Conservation (phyloP, 1,140 invertebrate genomes). For the Antheraea pernyi region DNA sequence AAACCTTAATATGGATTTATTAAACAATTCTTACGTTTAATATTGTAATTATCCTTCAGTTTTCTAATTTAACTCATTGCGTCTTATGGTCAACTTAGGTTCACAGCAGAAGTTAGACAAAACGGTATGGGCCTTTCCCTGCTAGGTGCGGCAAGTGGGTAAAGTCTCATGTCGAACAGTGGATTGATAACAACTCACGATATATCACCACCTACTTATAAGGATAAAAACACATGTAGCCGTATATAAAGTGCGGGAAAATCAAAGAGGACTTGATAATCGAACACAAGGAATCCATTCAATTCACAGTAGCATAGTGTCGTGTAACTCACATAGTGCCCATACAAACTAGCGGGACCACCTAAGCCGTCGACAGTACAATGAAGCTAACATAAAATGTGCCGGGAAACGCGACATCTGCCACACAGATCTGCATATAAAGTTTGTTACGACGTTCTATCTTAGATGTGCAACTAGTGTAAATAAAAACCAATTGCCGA, state of each 20-base stretch:
- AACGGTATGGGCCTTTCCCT: too few species aligned
- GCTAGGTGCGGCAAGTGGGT: too few species aligned
- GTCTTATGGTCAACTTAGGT: too few species aligned
- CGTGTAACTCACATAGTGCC: not conserved
- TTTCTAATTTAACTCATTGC: too few species aligned
- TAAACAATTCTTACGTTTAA: too few species aligned
- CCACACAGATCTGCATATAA: slow-evolving; percentile 3
- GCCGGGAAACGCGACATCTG: not conserved
- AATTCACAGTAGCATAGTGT: not conserved
- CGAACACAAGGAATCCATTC: not conserved
- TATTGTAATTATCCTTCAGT: too few species aligned
- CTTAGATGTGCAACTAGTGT: too few species aligned
- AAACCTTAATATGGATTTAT: too few species aligned
- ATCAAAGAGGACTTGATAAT: not conserved
- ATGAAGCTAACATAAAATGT: not conserved
- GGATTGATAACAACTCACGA: too few species aligned
- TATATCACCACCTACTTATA: slow-evolving; percentile 18
- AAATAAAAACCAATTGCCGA: too few species aligned
- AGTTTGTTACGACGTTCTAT: not conserved
- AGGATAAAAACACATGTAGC: not conserved
- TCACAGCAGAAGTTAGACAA: too few species aligned
- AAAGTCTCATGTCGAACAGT: too few species aligned
- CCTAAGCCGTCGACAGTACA: not conserved
- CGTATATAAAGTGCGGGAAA: not conserved
- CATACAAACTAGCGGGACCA: not conserved